These are phyloP conservation scores for Drosophila willistoni DNA, from an alignment of 1,140 invertebrate species.

Conservation along the genomic window DNA sequence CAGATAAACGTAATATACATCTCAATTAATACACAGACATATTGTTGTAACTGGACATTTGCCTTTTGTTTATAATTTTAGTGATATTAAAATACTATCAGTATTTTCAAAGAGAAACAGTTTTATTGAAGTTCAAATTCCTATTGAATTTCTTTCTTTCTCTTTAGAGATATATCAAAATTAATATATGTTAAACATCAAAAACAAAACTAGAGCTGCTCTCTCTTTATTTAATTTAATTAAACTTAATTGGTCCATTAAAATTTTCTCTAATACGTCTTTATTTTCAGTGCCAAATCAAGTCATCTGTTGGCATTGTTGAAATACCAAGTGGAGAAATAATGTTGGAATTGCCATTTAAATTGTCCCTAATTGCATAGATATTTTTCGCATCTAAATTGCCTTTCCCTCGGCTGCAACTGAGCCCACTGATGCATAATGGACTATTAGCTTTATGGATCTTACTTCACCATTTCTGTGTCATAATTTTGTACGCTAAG, in stretches of 20 bases:
- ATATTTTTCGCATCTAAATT: neutral
- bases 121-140: too few species aligned
- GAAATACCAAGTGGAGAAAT: neutral
- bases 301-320: neutral
- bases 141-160: too few species aligned
- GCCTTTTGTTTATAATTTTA: too few species aligned
- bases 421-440: slow-evolving; percentile 23
- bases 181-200: too few species aligned
- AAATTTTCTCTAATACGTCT: neutral
- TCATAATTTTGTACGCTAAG: slow-evolving; percentile 80
- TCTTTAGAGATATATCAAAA: too few species aligned
- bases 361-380: neutral
- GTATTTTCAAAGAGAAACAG: too few species aligned
- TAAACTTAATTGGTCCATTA: neutral
- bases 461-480: slow-evolving; percentile 39
- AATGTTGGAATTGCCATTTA: neutral
- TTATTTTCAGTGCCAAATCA: neutral
- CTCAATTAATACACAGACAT: too few species aligned
- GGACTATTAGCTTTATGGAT: slow-evolving; percentile 35
- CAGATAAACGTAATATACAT: too few species aligned
- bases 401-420: neutral
- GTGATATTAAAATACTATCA: too few species aligned
- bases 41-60: too few species aligned
- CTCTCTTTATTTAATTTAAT: neutral
- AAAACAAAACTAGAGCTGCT: neutral